Evolutionary conservation across 2,797 vertebrate genomes (phyloP).

Genomic region (Distichodus sexfasciatus): DNA sequence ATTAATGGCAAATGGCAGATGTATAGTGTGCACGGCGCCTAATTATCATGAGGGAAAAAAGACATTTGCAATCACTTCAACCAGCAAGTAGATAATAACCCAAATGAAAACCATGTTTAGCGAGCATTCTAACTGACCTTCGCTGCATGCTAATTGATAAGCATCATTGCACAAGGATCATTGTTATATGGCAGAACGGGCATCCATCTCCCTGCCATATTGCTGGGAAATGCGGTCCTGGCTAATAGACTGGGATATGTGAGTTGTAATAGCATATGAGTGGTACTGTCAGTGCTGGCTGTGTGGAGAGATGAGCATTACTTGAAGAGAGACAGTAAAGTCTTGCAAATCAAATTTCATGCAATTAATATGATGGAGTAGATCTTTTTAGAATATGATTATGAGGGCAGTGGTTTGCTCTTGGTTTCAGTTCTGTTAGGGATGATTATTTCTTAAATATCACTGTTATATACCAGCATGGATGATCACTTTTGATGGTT

Average conservation of each 20-base stretch:
- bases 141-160: slow-evolving; percentile 5
- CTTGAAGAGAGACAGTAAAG: not conserved
- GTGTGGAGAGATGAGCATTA: not conserved
- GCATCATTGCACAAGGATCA: not conserved
- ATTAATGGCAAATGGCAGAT: slow-evolving; percentile 2
- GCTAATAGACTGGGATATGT: too few relatives aligned
- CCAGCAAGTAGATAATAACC: not conserved
- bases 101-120: not conserved
- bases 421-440: too few relatives aligned
- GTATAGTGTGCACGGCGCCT: not conserved
- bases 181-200: not conserved
- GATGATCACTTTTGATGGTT: too few relatives aligned
- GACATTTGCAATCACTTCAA: slow-evolving; percentile 7
- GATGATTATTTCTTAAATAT: too few relatives aligned
- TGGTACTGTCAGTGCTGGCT: not conserved
- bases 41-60: not conserved
- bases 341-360: too few relatives aligned
- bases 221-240: not conserved
- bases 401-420: too few relatives aligned
- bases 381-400: too few relatives aligned
- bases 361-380: too few relatives aligned
- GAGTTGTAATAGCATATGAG: not conserved
- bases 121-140: slow-evolving; percentile 13
- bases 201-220: not conserved
- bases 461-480: too few relatives aligned